Base-by-base conservation (phyloP, 2,797 vertebrate genomes). In the Epinephelus malabaricus region DNA sequence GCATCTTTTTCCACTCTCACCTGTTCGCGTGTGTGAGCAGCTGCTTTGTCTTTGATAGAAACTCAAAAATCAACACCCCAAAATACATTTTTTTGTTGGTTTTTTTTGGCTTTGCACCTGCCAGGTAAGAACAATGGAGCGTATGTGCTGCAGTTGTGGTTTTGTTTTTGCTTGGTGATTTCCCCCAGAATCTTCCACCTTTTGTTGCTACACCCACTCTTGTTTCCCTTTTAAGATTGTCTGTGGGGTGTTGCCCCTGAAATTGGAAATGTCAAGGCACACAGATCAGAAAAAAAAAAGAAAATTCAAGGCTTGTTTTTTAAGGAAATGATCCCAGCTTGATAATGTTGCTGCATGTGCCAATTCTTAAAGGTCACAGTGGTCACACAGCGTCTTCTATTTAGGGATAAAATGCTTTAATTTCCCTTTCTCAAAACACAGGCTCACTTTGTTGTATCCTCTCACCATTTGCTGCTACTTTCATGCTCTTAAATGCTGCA, bases 151-250 rank as follows among this genome's bases (percentile, higher is more conserved):
- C 15, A 61, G 46, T 51, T 69, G 76, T 70, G 62, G 62, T 76
- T 60, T 61, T 7, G 25, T 8, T 56, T 73, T 66, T 69, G 60
- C 60, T 62, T 85, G 81, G 87, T 89, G 85, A 80, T 85, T 85
- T 80, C 83, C 89, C 84, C 54, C 38, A 49, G 51, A 81, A 78
- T 58, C 58, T 53, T 66, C 13, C 66, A 78, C 78, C 76, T 63
- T 74, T 72, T 84, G 69, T 38, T 88, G 55, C 21, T 82, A 55
- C 89, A 88, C 91, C 88, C 88, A 89, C 90, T 79, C 73, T 46
- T 83, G 80, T 91, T 93, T 91, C 86, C 91, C 91, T 80, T 45
- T 74, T 83, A 11, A 87, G 73, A 62, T 80, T 64, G 78, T 76
- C 69, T 82, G 70, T 70, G 65, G 70, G 86, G 86, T 85, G 75